Conservation (phyloP, 2,797 vertebrate genomes). For the Chelon labrosus region DNA sequence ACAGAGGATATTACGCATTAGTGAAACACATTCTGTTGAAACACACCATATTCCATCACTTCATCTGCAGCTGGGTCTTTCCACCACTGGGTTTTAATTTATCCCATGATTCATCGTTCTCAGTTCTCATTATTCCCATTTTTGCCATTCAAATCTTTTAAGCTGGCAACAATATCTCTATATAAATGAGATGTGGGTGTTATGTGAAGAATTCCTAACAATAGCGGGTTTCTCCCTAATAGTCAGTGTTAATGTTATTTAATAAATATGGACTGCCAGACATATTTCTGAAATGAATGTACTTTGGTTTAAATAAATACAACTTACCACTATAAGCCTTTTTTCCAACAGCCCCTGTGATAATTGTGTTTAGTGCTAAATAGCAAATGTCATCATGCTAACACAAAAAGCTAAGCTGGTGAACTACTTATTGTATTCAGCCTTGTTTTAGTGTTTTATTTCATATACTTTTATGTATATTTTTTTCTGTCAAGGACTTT, state of each 20-base stretch:
- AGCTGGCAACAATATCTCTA: slow-evolving; percentile 47
- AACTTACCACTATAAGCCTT: too few species aligned
- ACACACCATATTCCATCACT: slow-evolving; percentile 66
- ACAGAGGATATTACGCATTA: slow-evolving; percentile 74
- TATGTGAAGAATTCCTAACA: slow-evolving; percentile 44
- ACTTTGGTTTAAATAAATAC: background rate
- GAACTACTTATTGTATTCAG: too few species aligned
- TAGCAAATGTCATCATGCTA: too few species aligned
- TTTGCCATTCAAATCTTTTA: slow-evolving; percentile 31
- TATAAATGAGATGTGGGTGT: slow-evolving; percentile 67
- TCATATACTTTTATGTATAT: too few species aligned
- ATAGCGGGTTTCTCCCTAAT: slow-evolving; percentile 10
- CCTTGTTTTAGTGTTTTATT: too few species aligned
- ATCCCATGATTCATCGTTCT: slow-evolving; percentile 49
- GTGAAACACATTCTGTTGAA: slow-evolving; percentile 66
- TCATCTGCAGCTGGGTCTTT: slow-evolving; percentile 59
- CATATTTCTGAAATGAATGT: background rate
- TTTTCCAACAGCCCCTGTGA: too few species aligned
- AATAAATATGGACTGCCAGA: too few species aligned
- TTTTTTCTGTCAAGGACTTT: too few species aligned
- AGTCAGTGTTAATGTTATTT: too few species aligned
- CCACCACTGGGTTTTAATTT: slow-evolving; percentile 56
- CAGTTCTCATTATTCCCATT: slow-evolving; percentile 41
- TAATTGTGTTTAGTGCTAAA: too few species aligned
- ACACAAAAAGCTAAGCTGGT: too few species aligned